Evolutionary conservation across 2,113 vertebrate genomes (phyloP).

Genomic region (Macquaria australasica): DNA sequence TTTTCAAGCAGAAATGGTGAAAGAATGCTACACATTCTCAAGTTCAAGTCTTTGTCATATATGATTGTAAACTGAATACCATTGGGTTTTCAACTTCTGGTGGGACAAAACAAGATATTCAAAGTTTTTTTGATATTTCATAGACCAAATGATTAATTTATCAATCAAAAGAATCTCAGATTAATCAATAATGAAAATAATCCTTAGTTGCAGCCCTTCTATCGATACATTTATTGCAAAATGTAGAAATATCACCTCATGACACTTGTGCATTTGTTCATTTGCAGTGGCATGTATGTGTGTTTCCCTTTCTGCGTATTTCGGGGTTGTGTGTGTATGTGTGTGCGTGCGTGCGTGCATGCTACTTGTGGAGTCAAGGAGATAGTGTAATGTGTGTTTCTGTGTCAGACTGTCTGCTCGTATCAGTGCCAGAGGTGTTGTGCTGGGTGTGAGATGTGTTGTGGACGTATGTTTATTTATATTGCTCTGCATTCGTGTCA

Average conservation of each 20-base stretch:
- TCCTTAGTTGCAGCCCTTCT: neutral
- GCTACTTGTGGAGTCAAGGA: constrained; percentile 11
- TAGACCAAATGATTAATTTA: neutral
- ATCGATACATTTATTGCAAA: neutral
- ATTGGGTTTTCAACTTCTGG: neutral
- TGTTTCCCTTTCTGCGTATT: constrained; percentile 4
- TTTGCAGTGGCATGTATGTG: neutral
- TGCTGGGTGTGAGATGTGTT: constrained; percentile 45
- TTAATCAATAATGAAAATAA: constrained; percentile 3
- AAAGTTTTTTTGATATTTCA: neutral
- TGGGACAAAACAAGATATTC: neutral
- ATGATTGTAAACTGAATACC: neutral
- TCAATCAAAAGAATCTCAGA: neutral
- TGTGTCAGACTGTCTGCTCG: constrained; percentile 57
- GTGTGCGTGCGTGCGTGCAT: constrained; percentile 30
- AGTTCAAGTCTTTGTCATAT: neutral
- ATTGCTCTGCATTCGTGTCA: constrained; percentile 60
- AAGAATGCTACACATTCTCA: neutral
- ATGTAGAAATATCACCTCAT: neutral
- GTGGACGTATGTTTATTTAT: constrained; percentile 69
- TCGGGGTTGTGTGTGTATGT: constrained; percentile 11
- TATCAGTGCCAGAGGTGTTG: constrained; percentile 48
- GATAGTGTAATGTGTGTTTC: constrained; percentile 43
- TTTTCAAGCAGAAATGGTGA: neutral
- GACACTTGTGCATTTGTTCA: constrained; percentile 4